Conservation (phyloP, 2,113 vertebrate species). For the Sinosuthora webbiana region DNA sequence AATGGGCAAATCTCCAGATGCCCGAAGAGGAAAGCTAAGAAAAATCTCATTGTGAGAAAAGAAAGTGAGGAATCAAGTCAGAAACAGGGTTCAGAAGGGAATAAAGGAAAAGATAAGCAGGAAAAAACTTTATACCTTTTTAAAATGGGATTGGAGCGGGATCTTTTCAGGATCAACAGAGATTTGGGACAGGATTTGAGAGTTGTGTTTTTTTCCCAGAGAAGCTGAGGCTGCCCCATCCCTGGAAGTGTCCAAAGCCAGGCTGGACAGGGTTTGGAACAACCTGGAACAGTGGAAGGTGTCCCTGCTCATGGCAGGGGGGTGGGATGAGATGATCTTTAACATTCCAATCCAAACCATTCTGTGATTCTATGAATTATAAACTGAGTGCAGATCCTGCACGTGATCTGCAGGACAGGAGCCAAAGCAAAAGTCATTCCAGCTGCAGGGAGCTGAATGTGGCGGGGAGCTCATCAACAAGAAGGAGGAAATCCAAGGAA, state of each 20-base stretch:
- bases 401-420: background rate
- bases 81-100: background rate
- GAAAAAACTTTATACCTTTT: background rate
- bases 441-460: background rate
- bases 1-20: background rate
- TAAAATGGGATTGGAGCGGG: background rate
- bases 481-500: background rate
- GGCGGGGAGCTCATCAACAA: background rate
- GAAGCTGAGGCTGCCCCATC: no score
- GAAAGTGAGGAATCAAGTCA: background rate
- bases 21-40: background rate
- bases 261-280: fast-evolving
- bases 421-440: background rate
- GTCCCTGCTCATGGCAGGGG: background rate
- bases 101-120: background rate
- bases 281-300: background rate
- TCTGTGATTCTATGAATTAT: background rate
- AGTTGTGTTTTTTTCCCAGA: background rate
- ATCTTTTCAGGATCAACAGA: background rate
- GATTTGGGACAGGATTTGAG: background rate
- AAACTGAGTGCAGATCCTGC: background rate
- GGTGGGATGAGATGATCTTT: background rate
- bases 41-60: background rate
- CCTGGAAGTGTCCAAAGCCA: background rate
- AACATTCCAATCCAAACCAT: background rate